Percentiles rank a stretch among this genome's conserved stretches.
These are phyloP conservation scores for Dysmachus trigonus DNA, from an alignment of 2,888 invertebrate species.

Conservation along the genomic window DNA sequence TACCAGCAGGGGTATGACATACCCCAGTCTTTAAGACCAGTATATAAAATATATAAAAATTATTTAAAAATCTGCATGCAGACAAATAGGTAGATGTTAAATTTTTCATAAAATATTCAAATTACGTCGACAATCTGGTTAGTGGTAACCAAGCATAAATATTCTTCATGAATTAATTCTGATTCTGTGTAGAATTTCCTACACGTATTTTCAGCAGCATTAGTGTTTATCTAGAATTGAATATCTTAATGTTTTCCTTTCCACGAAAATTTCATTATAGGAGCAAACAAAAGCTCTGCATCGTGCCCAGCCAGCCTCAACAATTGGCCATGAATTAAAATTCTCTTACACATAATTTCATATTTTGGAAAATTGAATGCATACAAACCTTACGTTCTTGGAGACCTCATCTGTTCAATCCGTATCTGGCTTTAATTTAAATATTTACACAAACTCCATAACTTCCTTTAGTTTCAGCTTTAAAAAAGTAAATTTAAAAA, in stretches of 20 bases:
- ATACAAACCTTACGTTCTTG: not conserved
- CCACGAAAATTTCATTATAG: not conserved
- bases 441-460: not conserved
- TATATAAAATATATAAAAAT: too few species aligned
- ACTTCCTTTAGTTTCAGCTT: not conserved
- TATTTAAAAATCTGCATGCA: not conserved
- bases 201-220: not conserved
- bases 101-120: not conserved
- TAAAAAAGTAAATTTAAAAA: not conserved
- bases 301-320: not conserved
- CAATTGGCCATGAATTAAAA: not conserved
- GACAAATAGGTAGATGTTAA: not conserved
- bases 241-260: not conserved
- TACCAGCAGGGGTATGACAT: too few species aligned
- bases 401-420: not conserved
- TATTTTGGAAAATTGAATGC: not conserved
- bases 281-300: not conserved
- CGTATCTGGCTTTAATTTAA: not conserved
- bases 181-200: not conserved
- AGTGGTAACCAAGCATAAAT: not conserved
- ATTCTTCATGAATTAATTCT: too few species aligned
- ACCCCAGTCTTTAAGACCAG: too few species aligned
- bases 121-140: not conserved
- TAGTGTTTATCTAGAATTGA: not conserved
- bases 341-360: not conserved